phyloP scores from a whole-genome alignment of 2,797 vertebrate species.

The Taenioides sp. region DNA sequence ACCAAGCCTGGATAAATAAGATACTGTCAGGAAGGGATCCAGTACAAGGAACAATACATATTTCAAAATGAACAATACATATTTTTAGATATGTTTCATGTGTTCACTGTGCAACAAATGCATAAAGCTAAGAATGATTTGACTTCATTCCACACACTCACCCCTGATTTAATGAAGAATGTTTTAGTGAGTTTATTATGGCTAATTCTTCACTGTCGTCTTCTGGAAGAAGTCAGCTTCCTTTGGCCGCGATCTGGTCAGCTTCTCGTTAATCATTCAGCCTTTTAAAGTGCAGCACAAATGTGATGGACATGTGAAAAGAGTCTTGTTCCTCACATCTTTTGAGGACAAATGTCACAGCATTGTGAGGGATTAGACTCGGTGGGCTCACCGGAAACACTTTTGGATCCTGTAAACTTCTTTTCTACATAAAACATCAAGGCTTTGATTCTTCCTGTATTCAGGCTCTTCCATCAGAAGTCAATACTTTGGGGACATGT shows the following conservation, averaged over 20 bases:
- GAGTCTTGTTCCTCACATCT: slow-evolving; percentile 56
- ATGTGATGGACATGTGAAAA: slow-evolving; percentile 69
- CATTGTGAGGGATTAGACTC: slow-evolving; percentile 67
- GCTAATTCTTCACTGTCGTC: slow-evolving; percentile 51
- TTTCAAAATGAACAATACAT: neutral
- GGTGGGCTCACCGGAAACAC: slow-evolving; percentile 68
- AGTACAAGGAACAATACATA: neutral
- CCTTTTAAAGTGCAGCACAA: slow-evolving; percentile 51
- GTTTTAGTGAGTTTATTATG: slow-evolving; percentile 19
- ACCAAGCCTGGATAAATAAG: neutral
- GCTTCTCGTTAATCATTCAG: slow-evolving; percentile 66
- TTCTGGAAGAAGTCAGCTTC: slow-evolving; percentile 47
- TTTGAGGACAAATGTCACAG: slow-evolving; percentile 68
- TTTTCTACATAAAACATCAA: slow-evolving; percentile 60
- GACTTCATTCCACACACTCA: neutral
- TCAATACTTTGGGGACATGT: slow-evolving; percentile 15
- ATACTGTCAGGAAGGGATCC: neutral
- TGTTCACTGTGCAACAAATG: neutral
- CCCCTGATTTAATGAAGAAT: slow-evolving; percentile 30
- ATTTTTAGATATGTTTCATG: neutral
- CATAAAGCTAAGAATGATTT: neutral
- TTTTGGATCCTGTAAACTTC: slow-evolving; percentile 46
- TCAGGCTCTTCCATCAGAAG: slow-evolving; percentile 11
- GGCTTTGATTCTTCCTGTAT: slow-evolving; percentile 18
- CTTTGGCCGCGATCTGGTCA: slow-evolving; percentile 52